Evolutionary conservation across 2,113 vertebrate genomes (phyloP).

Genomic region (Poeciliopsis prolifica): DNA sequence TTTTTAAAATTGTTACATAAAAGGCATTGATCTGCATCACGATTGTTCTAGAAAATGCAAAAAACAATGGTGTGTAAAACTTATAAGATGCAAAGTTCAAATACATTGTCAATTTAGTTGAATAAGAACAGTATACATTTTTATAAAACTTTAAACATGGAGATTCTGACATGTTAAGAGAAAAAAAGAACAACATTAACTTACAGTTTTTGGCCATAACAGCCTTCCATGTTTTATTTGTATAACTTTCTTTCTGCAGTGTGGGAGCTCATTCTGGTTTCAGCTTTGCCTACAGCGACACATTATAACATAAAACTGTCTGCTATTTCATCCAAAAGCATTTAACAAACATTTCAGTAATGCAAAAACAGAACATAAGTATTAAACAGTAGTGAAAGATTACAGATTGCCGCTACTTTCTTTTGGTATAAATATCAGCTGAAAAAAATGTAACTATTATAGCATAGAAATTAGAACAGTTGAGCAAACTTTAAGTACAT

Average conservation of each 20-base stretch:
- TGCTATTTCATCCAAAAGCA: slow-evolving; percentile 23
- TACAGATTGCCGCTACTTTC: slow-evolving; percentile 65
- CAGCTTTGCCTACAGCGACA: slow-evolving; percentile 26
- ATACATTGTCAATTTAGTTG: not conserved
- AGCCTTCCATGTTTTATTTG: fast-evolving
- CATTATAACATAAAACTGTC: slow-evolving; percentile 19
- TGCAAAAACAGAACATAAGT: slow-evolving; percentile 25
- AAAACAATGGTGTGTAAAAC: too few relatives aligned
- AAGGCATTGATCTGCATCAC: not conserved
- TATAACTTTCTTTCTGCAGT: slow-evolving; percentile 25
- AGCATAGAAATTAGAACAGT: slow-evolving; percentile 59
- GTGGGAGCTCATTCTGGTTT: slow-evolving; percentile 19
- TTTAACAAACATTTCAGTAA: slow-evolving; percentile 14
- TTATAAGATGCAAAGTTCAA: not conserved
- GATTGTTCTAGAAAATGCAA: too few relatives aligned
- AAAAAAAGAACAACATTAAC: not conserved
- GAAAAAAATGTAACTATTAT: slow-evolving; percentile 65
- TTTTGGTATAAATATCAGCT: slow-evolving; percentile 79
- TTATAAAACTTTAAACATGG: not conserved
- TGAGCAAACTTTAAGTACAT: slow-evolving; percentile 56
- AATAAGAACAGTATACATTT: not conserved
- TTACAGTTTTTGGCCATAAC: not conserved
- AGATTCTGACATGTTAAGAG: not conserved
- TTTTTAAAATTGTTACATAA: not conserved
- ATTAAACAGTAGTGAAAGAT: slow-evolving; percentile 53